Percentiles rank a stretch among this genome's conserved stretches.
phyloP scores from a whole-genome alignment of 2,113 vertebrate genomes.

The Seriola rivoliana region DNA sequence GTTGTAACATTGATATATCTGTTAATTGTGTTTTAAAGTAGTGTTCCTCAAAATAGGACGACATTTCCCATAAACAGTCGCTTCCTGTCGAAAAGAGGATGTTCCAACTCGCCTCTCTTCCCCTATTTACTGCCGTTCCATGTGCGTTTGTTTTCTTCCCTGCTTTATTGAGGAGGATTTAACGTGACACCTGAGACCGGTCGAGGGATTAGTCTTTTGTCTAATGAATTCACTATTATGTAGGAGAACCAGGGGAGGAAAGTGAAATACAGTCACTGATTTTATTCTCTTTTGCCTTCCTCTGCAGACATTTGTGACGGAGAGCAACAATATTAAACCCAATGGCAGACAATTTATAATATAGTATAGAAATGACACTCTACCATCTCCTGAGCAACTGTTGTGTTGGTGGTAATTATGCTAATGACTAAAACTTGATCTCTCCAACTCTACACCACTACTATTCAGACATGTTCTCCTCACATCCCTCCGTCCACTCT shows the following conservation, averaged over 20 bases:
- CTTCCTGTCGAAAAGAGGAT: slow-evolving; percentile 56
- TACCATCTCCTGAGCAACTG: background rate
- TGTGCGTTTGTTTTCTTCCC: slow-evolving; percentile 5
- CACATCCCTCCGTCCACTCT: background rate
- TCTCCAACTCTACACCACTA: background rate
- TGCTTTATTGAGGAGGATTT: background rate
- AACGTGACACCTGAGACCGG: background rate
- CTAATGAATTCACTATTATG: background rate
- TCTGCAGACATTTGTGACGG: background rate
- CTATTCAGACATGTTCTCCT: background rate
- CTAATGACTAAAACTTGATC: background rate
- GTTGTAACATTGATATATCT: background rate
- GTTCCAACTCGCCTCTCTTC: slow-evolving; percentile 10
- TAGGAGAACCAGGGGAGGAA: background rate
- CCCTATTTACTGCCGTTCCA: background rate
- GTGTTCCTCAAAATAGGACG: slow-evolving; percentile 37
- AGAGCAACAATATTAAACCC: background rate
- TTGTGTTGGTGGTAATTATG: background rate
- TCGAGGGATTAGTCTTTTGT: background rate
- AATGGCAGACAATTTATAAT: background rate
- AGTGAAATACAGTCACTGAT: background rate
- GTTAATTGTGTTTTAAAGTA: background rate
- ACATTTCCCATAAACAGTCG: slow-evolving; percentile 25
- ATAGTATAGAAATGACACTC: background rate
- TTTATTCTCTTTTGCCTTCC: background rate